Evolutionary conservation across 2,888 invertebrate genomes (phyloP).

Genomic region (Caenorhabditis virilis): DNA sequence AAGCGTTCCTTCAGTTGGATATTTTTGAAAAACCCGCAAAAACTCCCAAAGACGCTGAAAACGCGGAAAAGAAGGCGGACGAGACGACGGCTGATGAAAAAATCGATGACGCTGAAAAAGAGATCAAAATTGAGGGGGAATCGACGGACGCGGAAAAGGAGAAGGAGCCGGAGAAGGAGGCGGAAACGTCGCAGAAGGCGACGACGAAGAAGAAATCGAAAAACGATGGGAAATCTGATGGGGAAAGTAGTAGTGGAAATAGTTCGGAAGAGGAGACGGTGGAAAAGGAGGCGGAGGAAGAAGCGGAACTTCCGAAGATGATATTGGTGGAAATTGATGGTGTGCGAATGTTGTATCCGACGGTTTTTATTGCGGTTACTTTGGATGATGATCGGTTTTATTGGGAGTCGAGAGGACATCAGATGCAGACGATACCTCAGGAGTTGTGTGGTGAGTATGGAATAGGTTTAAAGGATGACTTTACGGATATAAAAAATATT

Average conservation of each 20-base stretch:
- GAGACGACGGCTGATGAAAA: not conserved
- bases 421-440: conserved; percentile 10
- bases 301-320: conserved; percentile 52
- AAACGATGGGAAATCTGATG: conserved; percentile 5
- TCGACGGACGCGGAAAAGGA: conserved; percentile 3
- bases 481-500: too few relatives aligned
- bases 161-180: not conserved
- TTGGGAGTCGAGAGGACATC: conserved; percentile 19
- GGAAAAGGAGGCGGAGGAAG: conserved; percentile 23
- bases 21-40: too few relatives aligned
- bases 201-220: conserved; percentile 14
- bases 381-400: conserved; percentile 76
- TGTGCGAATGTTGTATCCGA: conserved; percentile 91
- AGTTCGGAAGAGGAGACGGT: conserved; percentile 14
- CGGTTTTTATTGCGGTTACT: conserved; percentile 88
- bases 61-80: conserved; percentile 3
- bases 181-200: conserved; percentile 14
- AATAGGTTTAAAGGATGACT: too few relatives aligned
- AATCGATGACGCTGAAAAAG: conserved; percentile 3
- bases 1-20: conserved; percentile 24
- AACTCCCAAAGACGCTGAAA: not conserved
- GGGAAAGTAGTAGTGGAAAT: conserved; percentile 1
- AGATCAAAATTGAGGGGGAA: conserved; percentile 3
- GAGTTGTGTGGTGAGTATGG: too few relatives aligned
- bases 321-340: conserved; percentile 76